Evolutionary conservation across 2,888 invertebrate genomes (phyloP).

Genomic region (Nomada fabriciana): DNA sequence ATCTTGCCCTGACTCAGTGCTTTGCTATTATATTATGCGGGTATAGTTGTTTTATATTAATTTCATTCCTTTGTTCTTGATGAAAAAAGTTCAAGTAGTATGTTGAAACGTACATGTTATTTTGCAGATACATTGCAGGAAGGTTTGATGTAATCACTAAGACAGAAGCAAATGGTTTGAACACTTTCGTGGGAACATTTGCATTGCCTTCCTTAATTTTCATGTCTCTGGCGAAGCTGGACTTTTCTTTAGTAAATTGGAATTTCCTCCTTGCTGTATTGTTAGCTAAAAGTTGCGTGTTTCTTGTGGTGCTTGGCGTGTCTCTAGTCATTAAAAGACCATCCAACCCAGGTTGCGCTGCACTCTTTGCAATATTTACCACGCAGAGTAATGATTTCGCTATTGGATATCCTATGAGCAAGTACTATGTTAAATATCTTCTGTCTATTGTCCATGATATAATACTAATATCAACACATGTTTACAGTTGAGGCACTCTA

Average conservation of each 20-base stretch:
- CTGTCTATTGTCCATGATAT: constrained; percentile 53
- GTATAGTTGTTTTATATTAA: constrained; percentile 84
- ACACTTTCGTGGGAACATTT: constrained; percentile 96
- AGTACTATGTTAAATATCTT: constrained; percentile 77
- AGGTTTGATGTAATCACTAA: constrained; percentile 92
- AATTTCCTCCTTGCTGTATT: constrained; percentile 94
- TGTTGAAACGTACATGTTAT: constrained; percentile 15
- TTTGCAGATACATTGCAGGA: constrained; percentile 92
- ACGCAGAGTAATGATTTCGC: constrained; percentile 99
- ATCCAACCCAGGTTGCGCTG: constrained; percentile 92
- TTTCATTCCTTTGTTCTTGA: no score
- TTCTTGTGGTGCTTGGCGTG: constrained; percentile 91
- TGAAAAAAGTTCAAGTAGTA: not conserved
- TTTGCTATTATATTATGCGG: constrained; percentile 96
- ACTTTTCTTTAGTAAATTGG: constrained; percentile 95
- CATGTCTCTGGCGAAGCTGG: constrained; percentile 93
- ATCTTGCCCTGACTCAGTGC: constrained; percentile 96
- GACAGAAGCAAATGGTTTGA: constrained; percentile 94
- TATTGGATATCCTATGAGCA: constrained; percentile 97
- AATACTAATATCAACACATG: constrained; percentile 66
- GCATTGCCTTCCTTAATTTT: constrained; percentile 97
- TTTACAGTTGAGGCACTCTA: constrained; percentile 93
- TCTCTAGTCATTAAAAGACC: constrained; percentile 93
- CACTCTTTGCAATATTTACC: constrained; percentile 96
- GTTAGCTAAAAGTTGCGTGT: constrained; percentile 94